Conservation (phyloP, 1,140 invertebrate species). For the Homarus americanus region DNA sequence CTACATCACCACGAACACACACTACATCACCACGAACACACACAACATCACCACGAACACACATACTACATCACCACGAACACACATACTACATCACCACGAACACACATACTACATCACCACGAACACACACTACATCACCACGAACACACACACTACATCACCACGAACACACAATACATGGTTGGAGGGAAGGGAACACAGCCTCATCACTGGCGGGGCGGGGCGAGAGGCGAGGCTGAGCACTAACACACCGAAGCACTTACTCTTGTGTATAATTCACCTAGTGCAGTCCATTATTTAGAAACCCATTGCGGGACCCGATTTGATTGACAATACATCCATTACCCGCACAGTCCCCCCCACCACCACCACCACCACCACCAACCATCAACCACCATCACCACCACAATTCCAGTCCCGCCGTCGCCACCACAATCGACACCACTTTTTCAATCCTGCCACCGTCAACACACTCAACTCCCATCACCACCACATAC, state of each 20-base stretch:
- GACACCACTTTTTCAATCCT: neutral
- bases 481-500: slow-evolving; percentile 12
- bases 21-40: neutral
- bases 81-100: neutral
- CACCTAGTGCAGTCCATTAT: slow-evolving; percentile 47
- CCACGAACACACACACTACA: slow-evolving; percentile 10
- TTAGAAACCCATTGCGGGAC: slow-evolving; percentile 44
- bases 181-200: too few species aligned
- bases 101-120: slow-evolving; percentile 25
- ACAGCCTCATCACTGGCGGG: too few species aligned
- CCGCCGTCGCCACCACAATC: slow-evolving; percentile 2
- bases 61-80: neutral
- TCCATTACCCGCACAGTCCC: slow-evolving; percentile 25
- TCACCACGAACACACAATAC: too few species aligned
- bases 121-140: too few species aligned
- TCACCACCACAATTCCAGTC: neutral
- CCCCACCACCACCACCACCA: neutral
- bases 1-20: neutral
- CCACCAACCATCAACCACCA: neutral
- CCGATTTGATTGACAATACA: slow-evolving; percentile 60
- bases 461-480: neutral
- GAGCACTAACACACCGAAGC: slow-evolving; percentile 47
- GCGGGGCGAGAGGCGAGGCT: neutral
- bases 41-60: neutral
- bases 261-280: slow-evolving; percentile 63